Percentiles rank a stretch among this genome's conserved stretches.
Evolutionary conservation across 2,797 vertebrate species (phyloP).

Genomic region (Coccyzus lansbergi): DNA sequence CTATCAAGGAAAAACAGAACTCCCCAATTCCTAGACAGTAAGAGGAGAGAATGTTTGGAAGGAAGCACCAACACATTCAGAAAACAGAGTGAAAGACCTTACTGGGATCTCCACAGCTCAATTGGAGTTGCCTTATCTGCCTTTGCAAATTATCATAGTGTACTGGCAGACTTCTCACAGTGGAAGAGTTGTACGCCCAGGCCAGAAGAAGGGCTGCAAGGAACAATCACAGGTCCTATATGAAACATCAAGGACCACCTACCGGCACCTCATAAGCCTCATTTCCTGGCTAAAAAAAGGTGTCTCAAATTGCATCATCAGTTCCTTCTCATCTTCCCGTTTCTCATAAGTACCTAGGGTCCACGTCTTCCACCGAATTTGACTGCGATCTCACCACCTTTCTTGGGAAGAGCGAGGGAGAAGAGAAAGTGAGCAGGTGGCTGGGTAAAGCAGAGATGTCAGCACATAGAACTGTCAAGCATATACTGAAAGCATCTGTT

Average conservation of each 20-base stretch:
- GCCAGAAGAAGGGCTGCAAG: background rate
- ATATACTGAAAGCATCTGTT: background rate
- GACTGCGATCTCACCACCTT: background rate
- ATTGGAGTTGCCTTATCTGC: background rate
- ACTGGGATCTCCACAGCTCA: background rate
- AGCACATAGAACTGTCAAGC: background rate
- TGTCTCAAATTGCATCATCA: background rate
- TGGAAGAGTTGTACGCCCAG: background rate
- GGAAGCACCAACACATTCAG: background rate
- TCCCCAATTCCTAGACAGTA: background rate
- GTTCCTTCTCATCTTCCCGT: background rate
- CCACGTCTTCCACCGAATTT: accelerated
- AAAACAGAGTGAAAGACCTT: background rate
- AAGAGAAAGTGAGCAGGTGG: background rate
- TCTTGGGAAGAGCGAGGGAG: background rate
- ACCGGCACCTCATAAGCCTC: background rate
- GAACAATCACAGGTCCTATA: background rate
- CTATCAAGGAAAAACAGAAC: background rate
- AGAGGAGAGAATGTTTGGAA: background rate
- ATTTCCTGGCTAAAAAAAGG: background rate
- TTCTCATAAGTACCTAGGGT: background rate
- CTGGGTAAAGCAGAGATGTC: background rate
- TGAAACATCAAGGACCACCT: background rate
- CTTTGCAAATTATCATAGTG: background rate
- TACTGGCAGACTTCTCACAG: background rate